A percentile compares a stretch with the other conserved stretches of the same genome.
These are phyloP conservation scores for Triops longicaudatus DNA, from an alignment of 1,140 invertebrate species.

Conservation along the genomic window DNA sequence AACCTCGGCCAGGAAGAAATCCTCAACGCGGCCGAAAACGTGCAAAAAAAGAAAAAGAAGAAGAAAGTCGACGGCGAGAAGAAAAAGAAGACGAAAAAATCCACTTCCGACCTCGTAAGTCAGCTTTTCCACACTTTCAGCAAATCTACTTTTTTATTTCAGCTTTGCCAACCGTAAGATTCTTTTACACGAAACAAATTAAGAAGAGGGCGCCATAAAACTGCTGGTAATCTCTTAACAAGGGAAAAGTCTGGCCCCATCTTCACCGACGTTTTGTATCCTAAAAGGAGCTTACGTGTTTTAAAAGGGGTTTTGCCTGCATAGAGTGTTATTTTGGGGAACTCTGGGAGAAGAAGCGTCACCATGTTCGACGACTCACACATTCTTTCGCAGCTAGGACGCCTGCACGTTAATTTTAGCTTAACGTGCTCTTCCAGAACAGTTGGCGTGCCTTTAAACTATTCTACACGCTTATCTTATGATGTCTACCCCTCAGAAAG, in stretches of 20 bases:
- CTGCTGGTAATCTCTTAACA: not conserved
- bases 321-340: not conserved
- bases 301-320: too few species aligned
- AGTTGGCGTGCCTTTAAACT: not conserved
- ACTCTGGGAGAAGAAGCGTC: not conserved
- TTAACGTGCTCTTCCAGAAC: not conserved
- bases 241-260: too few species aligned
- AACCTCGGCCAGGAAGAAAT: not conserved
- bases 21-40: not conserved
- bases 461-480: too few species aligned
- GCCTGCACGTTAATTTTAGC: constrained; percentile 3
- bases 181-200: too few species aligned
- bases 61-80: constrained; percentile 6
- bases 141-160: too few species aligned
- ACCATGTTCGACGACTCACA: not conserved
- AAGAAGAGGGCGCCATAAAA: not conserved
- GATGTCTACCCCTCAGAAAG: too few species aligned
- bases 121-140: too few species aligned
- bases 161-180: too few species aligned
- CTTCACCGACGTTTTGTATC: too few species aligned
- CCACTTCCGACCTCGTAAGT: not conserved
- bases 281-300: too few species aligned
- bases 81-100: not conserved
- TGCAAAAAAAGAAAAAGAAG: constrained; percentile 8
- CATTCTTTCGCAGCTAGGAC: not conserved